These are phyloP conservation scores for Guaruba guarouba DNA, from an alignment of 2,113 vertebrate species.

Conservation along the genomic window DNA sequence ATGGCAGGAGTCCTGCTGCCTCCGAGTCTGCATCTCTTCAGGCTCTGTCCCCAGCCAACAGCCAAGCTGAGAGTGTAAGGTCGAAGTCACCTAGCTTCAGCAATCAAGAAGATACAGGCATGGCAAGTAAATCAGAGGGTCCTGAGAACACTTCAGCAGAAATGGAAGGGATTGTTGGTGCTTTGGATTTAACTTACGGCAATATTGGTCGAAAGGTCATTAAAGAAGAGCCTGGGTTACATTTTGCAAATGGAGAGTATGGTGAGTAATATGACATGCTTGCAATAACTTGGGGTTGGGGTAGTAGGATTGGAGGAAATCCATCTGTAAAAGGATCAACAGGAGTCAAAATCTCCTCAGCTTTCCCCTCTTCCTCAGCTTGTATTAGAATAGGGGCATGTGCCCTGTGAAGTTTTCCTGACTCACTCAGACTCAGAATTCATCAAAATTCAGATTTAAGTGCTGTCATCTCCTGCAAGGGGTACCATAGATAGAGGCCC, in stretches of 20 bases:
- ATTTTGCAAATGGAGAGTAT: slow-evolving; percentile 80
- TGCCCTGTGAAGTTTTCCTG: neutral
- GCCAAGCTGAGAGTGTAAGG: slow-evolving; percentile 74
- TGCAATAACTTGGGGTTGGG: neutral
- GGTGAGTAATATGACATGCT: slow-evolving; percentile 60
- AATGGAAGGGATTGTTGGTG: slow-evolving; percentile 81
- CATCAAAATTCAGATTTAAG: neutral
- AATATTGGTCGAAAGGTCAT: slow-evolving; percentile 77
- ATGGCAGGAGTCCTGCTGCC: slow-evolving; percentile 81
- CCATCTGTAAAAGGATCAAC: neutral
- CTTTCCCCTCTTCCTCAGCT: neutral
- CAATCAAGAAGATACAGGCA: slow-evolving; percentile 66
- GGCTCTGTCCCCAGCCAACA: slow-evolving; percentile 84
- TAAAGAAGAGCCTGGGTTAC: slow-evolving; percentile 83
- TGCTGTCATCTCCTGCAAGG: neutral
- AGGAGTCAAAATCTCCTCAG: neutral
- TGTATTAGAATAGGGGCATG: too few species aligned
- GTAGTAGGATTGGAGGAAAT: neutral
- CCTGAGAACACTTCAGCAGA: slow-evolving; percentile 68
- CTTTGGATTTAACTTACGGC: slow-evolving; percentile 88
- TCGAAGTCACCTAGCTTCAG: slow-evolving; percentile 81
- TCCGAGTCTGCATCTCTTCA: slow-evolving; percentile 79
- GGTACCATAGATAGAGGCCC: neutral
- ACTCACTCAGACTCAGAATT: neutral
- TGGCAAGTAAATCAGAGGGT: slow-evolving; percentile 67